Conservation (phyloP, 2,888 invertebrate species). For the Encarsia formosa region DNA sequence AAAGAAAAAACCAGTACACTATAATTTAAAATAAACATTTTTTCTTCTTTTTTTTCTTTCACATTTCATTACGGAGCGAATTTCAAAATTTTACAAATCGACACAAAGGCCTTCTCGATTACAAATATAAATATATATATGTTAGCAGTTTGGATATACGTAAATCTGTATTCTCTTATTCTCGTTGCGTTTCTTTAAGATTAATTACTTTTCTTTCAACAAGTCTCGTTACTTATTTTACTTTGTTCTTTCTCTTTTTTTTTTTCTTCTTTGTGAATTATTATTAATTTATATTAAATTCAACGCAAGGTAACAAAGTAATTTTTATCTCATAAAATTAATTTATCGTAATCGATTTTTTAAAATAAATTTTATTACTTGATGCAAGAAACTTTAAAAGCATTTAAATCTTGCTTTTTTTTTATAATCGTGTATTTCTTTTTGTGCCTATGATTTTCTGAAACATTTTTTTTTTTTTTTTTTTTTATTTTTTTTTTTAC, state of each 20-base stretch:
- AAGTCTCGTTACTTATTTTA: constrained; percentile 8
- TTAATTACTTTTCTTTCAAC: constrained; percentile 8
- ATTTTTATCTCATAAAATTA: too few species aligned
- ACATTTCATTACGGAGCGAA: constrained; percentile 14
- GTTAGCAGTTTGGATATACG: constrained; percentile 27
- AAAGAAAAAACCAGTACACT: not conserved
- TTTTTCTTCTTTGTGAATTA: too few species aligned
- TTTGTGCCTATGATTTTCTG: too few species aligned
- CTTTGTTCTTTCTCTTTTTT: constrained; percentile 2
- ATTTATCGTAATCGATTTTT: too few species aligned
- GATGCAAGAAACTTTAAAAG: constrained; percentile 5
- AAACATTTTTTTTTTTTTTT: too few species aligned
- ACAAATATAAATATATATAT: constrained; percentile 21
- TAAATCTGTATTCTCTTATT: constrained; percentile 29
- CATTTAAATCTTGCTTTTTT: constrained; percentile 15
- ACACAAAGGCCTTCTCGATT: constrained; percentile 18
- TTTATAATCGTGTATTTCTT: constrained; percentile 2
- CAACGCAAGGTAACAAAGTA: too few species aligned
- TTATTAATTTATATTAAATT: too few species aligned
- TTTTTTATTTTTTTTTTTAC: too few species aligned
- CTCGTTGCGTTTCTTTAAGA: constrained; percentile 22
- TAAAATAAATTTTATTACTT: too few species aligned
- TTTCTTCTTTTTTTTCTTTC: constrained; percentile 8
- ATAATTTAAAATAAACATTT: not conserved
- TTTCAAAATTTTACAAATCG: constrained; percentile 18